Percentiles rank a stretch among this genome's conserved stretches.
Evolutionary conservation across 2,888 invertebrate genomes (phyloP).

Genomic region (Macaria notata): DNA sequence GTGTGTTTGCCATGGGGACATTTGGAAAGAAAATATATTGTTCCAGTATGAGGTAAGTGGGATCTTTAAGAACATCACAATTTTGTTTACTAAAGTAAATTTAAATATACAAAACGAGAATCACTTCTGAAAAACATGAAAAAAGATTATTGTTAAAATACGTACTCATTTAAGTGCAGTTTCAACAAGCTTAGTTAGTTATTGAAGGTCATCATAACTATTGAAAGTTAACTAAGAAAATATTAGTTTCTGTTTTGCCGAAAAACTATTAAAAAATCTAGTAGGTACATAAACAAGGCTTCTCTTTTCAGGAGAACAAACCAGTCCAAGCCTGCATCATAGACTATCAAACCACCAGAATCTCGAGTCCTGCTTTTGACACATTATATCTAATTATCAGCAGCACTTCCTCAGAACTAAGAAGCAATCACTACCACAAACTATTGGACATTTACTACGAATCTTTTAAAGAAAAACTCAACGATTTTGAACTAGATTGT

Average conservation of each 20-base stretch:
- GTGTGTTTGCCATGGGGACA: constrained; percentile 72
- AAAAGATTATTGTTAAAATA: no score
- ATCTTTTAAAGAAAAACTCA: constrained; percentile 47
- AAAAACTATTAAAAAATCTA: no score
- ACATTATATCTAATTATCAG: constrained; percentile 61
- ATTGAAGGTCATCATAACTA: no score
- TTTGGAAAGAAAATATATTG: constrained; percentile 75
- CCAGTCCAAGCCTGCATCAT: constrained; percentile 55
- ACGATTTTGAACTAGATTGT: constrained; percentile 39
- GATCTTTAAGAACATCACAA: constrained; percentile 1
- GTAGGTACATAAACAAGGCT: no score
- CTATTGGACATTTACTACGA: constrained; percentile 58
- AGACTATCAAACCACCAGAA: constrained; percentile 67
- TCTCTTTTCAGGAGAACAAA: no score
- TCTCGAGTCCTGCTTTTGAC: constrained; percentile 66
- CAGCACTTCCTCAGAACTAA: constrained; percentile 53
- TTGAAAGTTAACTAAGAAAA: no score
- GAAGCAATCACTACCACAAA: constrained; percentile 44
- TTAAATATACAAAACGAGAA: no score
- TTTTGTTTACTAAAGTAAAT: no score
- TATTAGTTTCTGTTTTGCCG: no score
- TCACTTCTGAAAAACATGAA: no score
- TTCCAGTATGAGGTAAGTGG: constrained; percentile 59
- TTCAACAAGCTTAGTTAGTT: no score
- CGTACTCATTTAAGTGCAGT: no score